These are phyloP conservation scores for Drosophila miranda DNA, from an alignment of 1,140 invertebrate genomes.

Conservation along the genomic window DNA sequence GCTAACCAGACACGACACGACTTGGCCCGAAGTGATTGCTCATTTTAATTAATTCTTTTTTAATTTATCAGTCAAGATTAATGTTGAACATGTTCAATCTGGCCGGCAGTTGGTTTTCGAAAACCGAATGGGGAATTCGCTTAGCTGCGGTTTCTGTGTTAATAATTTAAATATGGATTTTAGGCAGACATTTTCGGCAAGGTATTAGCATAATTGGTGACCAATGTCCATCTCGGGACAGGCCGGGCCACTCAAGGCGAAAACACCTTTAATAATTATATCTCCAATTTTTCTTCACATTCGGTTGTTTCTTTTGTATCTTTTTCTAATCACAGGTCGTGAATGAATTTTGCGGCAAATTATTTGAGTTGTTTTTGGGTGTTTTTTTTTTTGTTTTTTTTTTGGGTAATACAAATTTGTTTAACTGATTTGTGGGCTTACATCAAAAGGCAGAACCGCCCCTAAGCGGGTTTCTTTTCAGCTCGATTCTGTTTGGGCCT, in stretches of 20 bases:
- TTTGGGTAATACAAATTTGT: slow-evolving; percentile 75
- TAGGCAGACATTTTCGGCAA: slow-evolving; percentile 65
- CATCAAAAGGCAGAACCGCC: slow-evolving; percentile 73
- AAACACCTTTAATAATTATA: slow-evolving; percentile 76
- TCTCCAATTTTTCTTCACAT: slow-evolving; percentile 70
- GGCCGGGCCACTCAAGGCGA: slow-evolving; percentile 63
- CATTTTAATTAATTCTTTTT: slow-evolving; percentile 76
- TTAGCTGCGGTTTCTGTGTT: slow-evolving; percentile 38
- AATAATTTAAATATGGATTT: slow-evolving; percentile 75
- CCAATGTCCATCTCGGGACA: slow-evolving; percentile 56
- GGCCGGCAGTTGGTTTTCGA: slow-evolving; percentile 47
- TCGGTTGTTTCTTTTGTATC: slow-evolving; percentile 32
- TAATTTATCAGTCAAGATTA: slow-evolving; percentile 79
- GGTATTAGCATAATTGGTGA: slow-evolving; percentile 73
- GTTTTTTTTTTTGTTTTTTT: slow-evolving; percentile 29
- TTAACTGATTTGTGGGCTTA: slow-evolving; percentile 72
- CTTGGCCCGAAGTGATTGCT: slow-evolving; percentile 45
- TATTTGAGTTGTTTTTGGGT: slow-evolving; percentile 20
- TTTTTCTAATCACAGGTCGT: slow-evolving; percentile 49
- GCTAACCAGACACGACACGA: slow-evolving; percentile 22
- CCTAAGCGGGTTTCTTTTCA: slow-evolving; percentile 54
- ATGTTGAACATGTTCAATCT: slow-evolving; percentile 73
- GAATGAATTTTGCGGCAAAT: slow-evolving; percentile 73
- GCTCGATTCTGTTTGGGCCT: slow-evolving; percentile 27
- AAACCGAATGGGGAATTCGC: slow-evolving; percentile 52